Conservation (phyloP, 2,888 invertebrate genomes). For the Icerya purchasi region DNA sequence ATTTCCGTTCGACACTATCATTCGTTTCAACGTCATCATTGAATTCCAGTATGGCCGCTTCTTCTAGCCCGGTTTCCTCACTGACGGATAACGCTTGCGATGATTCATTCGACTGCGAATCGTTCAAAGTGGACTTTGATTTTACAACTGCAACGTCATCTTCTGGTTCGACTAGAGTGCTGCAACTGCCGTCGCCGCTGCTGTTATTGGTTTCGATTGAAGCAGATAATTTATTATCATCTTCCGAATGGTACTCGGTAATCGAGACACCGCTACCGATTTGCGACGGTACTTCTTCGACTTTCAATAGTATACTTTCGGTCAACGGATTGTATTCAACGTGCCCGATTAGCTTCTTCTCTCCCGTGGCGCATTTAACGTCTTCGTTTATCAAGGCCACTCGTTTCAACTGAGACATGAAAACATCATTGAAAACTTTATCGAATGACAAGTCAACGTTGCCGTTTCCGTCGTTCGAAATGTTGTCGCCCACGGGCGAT, state of each 20-base stretch:
- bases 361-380: background rate
- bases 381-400: too few relatives aligned
- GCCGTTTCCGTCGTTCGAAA: too few relatives aligned
- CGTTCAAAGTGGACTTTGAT: background rate
- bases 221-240: background rate
- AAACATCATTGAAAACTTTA: background rate
- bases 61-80: background rate
- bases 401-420: background rate
- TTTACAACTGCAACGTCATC: background rate
- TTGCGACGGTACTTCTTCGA: background rate
- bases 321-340: background rate
- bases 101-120: background rate
- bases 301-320: background rate
- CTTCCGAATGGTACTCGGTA: background rate
- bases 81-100: background rate
- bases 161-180: background rate
- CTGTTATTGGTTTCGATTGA: background rate
- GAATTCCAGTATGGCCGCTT: background rate
- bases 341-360: background rate
- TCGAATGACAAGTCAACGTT: too few relatives aligned
- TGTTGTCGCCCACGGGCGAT: too few relatives aligned
- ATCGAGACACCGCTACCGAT: background rate
- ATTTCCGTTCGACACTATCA: background rate
- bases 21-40: background rate
- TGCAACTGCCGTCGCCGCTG: background rate